A percentile compares a stretch with the other conserved stretches of the same genome.
Conservation (phyloP, 2,888 invertebrate species). For the Venustoraphidia nigricollis region DNA sequence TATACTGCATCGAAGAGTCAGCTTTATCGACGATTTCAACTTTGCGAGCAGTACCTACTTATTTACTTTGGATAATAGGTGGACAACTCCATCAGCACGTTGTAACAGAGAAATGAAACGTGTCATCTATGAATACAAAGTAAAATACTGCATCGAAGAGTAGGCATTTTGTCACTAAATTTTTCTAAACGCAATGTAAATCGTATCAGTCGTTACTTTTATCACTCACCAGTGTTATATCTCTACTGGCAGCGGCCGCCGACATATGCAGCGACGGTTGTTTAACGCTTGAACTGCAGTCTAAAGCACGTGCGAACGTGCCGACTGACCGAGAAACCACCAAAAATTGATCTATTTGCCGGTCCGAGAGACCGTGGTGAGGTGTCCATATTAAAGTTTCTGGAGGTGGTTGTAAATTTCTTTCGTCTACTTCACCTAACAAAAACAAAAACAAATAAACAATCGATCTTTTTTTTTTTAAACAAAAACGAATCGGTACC, state of each 20-base stretch:
- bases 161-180: too few species aligned
- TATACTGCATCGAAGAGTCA: too few species aligned
- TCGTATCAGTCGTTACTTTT: background rate
- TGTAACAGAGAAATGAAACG: too few species aligned
- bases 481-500: background rate
- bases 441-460: slow-evolving; percentile 7
- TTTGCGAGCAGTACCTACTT: too few species aligned
- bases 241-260: slow-evolving; percentile 95
- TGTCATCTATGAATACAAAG: too few species aligned
- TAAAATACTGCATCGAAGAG: too few species aligned
- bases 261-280: slow-evolving; percentile 99
- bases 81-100: too few species aligned
- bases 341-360: slow-evolving; percentile 97
- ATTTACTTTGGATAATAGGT: too few species aligned
- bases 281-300: slow-evolving; percentile 95
- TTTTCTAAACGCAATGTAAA: too few species aligned
- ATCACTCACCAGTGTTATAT: slow-evolving; percentile 75
- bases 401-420: slow-evolving; percentile 43
- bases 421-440: slow-evolving; percentile 41
- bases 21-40: too few species aligned
- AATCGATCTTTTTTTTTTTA: slow-evolving; percentile 3
- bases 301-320: slow-evolving; percentile 95
- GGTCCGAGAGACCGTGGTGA: slow-evolving; percentile 75
- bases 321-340: slow-evolving; percentile 90
- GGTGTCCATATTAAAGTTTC: slow-evolving; percentile 95